A percentile compares a stretch with the other conserved stretches of the same genome.
phyloP scores from a whole-genome alignment of 35 echinoderm and acorn worm species.

The Lytechinus variegatus region DNA sequence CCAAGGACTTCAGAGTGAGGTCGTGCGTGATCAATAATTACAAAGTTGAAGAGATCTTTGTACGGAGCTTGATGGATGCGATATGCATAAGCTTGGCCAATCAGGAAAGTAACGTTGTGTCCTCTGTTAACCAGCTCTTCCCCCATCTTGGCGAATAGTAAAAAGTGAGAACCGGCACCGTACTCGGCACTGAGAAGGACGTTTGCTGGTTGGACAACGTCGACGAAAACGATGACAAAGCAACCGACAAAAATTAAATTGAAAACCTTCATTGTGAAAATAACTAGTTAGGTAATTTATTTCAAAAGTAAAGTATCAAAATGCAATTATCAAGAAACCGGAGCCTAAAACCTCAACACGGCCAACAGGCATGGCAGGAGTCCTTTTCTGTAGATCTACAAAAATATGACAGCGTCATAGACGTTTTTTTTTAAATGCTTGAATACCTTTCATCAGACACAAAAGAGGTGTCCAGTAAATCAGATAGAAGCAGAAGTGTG shows the following conservation, averaged over 20 bases:
- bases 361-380: no score
- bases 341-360: no score
- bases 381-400: no score
- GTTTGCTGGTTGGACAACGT: conserved; percentile 25
- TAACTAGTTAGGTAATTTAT: background rate
- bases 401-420: no score
- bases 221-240: background rate
- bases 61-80: background rate
- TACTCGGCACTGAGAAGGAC: conserved; percentile 58
- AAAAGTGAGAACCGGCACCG: conserved; percentile 66
- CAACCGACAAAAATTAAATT: background rate
- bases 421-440: no score
- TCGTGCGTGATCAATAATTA: background rate
- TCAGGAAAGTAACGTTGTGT: conserved; percentile 68
- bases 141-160: conserved; percentile 38
- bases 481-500: no score
- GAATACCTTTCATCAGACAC: no score
- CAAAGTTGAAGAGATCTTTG: conserved; percentile 3
- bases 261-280: background rate
- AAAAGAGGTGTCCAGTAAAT: no score
- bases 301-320: no score
- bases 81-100: conserved; percentile 59
- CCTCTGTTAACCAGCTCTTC: conserved; percentile 34
- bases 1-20: background rate
- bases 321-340: no score